A percentile compares a stretch with the other conserved stretches of the same genome.
These are phyloP conservation scores for Zophobas morio DNA, from an alignment of 1,140 invertebrate genomes.

Conservation along the genomic window DNA sequence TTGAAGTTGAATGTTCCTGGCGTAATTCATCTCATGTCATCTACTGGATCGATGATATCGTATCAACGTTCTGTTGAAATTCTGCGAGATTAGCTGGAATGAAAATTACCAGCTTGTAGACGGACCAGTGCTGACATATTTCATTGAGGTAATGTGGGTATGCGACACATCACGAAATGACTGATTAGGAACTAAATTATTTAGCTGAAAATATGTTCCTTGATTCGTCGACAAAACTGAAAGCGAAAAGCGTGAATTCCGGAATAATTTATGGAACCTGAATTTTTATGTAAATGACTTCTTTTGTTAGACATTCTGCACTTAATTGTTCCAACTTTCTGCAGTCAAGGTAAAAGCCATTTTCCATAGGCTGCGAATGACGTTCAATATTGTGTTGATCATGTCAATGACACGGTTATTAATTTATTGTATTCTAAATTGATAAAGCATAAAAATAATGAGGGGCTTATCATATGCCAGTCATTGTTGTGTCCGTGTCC, in stretches of 20 bases:
- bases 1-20: not conserved
- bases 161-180: slow-evolving; percentile 26
- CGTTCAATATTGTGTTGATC: not conserved
- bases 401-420: not conserved
- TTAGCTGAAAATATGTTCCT: slow-evolving; percentile 33
- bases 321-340: slow-evolving; percentile 35
- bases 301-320: slow-evolving; percentile 24
- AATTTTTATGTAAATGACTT: slow-evolving; percentile 39
- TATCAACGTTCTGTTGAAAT: not conserved
- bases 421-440: too few relatives aligned
- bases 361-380: not conserved
- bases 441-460: too few relatives aligned
- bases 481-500: too few relatives aligned
- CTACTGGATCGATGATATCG: slow-evolving; percentile 4
- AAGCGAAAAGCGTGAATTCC: slow-evolving; percentile 37
- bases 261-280: slow-evolving; percentile 35
- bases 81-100: not conserved
- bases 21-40: not conserved
- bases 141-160: slow-evolving; percentile 11
- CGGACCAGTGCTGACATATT: slow-evolving; percentile 13
- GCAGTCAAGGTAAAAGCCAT: slow-evolving; percentile 12
- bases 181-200: slow-evolving; percentile 33
- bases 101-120: slow-evolving; percentile 6
- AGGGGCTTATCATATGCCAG: too few relatives aligned
- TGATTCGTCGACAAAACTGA: slow-evolving; percentile 26